Base-by-base conservation (phyloP, 2,113 vertebrate species). In the Hyperopisus bebe region DNA sequence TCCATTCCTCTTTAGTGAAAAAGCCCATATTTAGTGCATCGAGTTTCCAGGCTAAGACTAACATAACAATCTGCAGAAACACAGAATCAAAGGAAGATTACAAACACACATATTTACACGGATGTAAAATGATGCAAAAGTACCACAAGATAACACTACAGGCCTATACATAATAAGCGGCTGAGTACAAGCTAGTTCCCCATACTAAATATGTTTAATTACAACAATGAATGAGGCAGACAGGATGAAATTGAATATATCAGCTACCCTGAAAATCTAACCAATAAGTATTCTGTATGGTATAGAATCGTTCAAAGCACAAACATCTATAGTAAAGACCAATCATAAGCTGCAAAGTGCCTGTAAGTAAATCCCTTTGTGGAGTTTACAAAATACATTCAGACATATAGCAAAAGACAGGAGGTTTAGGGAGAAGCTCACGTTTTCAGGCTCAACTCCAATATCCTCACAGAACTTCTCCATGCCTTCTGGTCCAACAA, bases 381-480 rank as follows among this genome's bases (percentile, higher is more conserved):
- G 31, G 31, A 39, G 13, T 42, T 27, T 8, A 53, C 21, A 27
- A 42, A 39, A 42, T 24, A 53, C 47, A 24, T 84, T 80, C 5
- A 70, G n/a, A n/a, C 88, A 53, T 24, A n/a, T 24, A n/a, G 44
- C 19, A 46, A 84, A 84, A 84, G 44, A 27, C 74, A 80, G 74
- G 42, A 46, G 39, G 15, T 10, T 21, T 84, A 11, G 7, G 44
- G 35, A n/a, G 51, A 9, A 93, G 94, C 98, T 95, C 94, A 99
- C 98, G 94, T 99, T 99, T 96, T 99, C 98, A 90, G 98, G 98
- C 94, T 99, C 97, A 89, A 99, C 98, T 3, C 97, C 97, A 4
- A 99, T 98, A 93, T 99, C 98, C 95, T 99, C 97, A 95, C 98
- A 99, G 95, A 99, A 99, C 92, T 97, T 98, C 95, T 98, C 98